These are phyloP conservation scores for Athalia rosae DNA, from an alignment of 2,888 invertebrate genomes.

Conservation along the genomic window DNA sequence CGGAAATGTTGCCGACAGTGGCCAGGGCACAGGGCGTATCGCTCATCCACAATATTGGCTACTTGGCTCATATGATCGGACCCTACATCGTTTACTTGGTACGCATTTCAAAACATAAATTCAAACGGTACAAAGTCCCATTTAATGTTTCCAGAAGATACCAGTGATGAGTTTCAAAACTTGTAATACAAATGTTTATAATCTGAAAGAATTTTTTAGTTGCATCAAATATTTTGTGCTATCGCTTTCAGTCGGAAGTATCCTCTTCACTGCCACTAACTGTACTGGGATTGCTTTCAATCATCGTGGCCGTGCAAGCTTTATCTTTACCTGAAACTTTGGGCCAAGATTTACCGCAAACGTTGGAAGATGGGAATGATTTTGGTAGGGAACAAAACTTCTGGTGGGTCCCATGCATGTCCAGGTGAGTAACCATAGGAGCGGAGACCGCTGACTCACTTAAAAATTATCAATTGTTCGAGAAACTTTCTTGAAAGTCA, in stretches of 20 bases:
- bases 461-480: too few species aligned
- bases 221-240: neutral
- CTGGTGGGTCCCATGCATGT: conserved; percentile 83
- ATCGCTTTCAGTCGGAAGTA: conserved; percentile 63
- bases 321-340: conserved; percentile 90
- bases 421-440: conserved; percentile 58
- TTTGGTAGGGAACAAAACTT: conserved; percentile 88
- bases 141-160: neutral
- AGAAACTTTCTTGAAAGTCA: too few species aligned
- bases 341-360: conserved; percentile 90
- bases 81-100: conserved; percentile 91
- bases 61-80: conserved; percentile 87
- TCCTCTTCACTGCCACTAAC: conserved; percentile 79
- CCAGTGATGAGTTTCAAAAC: neutral
- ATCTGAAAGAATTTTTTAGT: neutral
- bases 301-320: conserved; percentile 84
- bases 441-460: too few species aligned
- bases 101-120: conserved; percentile 65
- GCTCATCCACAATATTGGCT: conserved; percentile 91
- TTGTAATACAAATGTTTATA: neutral
- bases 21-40: conserved; percentile 92
- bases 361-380: conserved; percentile 89
- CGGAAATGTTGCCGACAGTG: conserved; percentile 90
- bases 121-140: too few species aligned
- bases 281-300: conserved; percentile 84